Conservation (phyloP, 2,888 invertebrate genomes). For the Rhorus exstirpatorius region DNA sequence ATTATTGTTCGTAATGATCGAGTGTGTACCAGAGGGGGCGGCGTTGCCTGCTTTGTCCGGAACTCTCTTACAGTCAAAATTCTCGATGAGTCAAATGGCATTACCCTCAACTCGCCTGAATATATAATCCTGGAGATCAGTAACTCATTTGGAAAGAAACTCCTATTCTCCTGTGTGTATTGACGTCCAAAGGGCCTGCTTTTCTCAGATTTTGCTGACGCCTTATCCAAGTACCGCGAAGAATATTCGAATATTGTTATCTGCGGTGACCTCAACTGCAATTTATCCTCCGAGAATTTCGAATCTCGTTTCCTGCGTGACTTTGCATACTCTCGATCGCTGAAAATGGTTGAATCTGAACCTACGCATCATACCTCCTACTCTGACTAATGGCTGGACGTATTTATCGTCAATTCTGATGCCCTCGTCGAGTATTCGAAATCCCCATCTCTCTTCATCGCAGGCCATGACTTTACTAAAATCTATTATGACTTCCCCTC, state of each 20-base stretch:
- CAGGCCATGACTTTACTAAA: neutral
- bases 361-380: no score
- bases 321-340: no score
- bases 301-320: neutral
- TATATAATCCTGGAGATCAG: no score
- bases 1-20: slow-evolving; percentile 15
- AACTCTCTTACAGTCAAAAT: neutral
- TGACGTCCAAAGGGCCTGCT: no score
- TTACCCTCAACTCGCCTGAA: no score
- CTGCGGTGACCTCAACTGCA: slow-evolving; percentile 14
- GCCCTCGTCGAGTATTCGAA: neutral
- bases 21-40: neutral
- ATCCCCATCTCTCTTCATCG: neutral
- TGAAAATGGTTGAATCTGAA: no score
- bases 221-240: no score
- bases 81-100: neutral
- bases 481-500: no score
- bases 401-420: slow-evolving; percentile 12
- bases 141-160: neutral
- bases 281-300: neutral
- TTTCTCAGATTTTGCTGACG: no score
- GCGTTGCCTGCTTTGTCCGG: slow-evolving; percentile 24
- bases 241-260: neutral
- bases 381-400: slow-evolving; percentile 28
- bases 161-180: neutral